Evolutionary conservation across 2,113 vertebrate genomes (phyloP).

Genomic region (Lampris megalopsis): DNA sequence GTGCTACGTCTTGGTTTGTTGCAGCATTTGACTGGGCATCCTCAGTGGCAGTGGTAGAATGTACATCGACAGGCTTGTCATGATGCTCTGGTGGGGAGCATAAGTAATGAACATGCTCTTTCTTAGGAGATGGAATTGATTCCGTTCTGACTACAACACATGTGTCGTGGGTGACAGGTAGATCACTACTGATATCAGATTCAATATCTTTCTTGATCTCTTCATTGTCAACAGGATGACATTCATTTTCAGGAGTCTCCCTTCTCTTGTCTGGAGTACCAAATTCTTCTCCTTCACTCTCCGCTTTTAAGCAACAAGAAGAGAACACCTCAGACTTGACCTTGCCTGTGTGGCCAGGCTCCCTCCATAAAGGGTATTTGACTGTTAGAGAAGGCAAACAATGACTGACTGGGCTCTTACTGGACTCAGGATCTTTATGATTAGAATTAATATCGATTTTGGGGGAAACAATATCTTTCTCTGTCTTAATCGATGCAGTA

Average conservation of each 20-base stretch:
- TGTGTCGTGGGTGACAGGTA: slow-evolving; percentile 88
- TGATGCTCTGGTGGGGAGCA: slow-evolving; percentile 20
- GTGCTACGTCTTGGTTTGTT: slow-evolving; percentile 24
- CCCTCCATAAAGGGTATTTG: slow-evolving; percentile 80
- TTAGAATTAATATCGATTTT: background rate
- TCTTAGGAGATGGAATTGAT: slow-evolving; percentile 82
- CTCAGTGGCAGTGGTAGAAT: slow-evolving; percentile 1
- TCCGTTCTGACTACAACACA: slow-evolving; percentile 88
- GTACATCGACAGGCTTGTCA: slow-evolving; percentile 20
- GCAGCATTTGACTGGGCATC: slow-evolving; percentile 17
- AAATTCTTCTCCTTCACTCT: slow-evolving; percentile 21
- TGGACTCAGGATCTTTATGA: slow-evolving; percentile 17
- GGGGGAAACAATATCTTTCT: slow-evolving; percentile 4
- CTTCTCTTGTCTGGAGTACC: background rate
- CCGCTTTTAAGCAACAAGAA: slow-evolving; percentile 15
- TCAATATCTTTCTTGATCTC: slow-evolving; percentile 40
- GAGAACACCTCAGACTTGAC: slow-evolving; percentile 32
- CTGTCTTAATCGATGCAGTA: slow-evolving; percentile 37
- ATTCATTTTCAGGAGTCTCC: background rate
- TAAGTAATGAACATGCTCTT: slow-evolving; percentile 80
- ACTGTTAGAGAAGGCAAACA: slow-evolving; percentile 26
- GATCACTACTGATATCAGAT: slow-evolving; percentile 64
- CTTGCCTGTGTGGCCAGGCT: slow-evolving; percentile 66
- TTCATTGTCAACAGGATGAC: slow-evolving; percentile 35
- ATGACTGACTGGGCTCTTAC: slow-evolving; percentile 15